phyloP scores from a whole-genome alignment of 1,140 invertebrate species.

The Papilio polyxenes region DNA sequence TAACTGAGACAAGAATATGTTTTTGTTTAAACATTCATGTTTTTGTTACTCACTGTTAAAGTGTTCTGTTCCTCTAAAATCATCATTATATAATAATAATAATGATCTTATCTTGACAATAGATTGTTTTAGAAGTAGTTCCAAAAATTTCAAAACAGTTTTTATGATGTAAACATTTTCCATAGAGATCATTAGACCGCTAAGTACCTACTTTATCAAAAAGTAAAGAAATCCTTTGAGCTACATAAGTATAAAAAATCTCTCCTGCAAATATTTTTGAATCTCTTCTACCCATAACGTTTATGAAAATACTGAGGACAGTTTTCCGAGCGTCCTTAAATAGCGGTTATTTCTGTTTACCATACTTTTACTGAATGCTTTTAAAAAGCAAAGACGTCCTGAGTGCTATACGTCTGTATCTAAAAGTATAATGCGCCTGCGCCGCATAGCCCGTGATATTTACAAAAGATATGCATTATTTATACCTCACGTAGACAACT shows the following conservation, averaged over 20 bases:
- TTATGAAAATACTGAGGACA: not conserved
- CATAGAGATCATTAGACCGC: no score
- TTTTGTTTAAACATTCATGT: no score
- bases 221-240: not conserved
- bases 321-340: constrained; percentile 3
- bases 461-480: constrained; percentile 80
- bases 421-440: constrained; percentile 77
- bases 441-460: constrained; percentile 71
- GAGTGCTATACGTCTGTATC: constrained; percentile 61
- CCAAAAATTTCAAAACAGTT: no score
- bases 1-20: no score
- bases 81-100: no score
- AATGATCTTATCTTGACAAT: no score
- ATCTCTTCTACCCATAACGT: not conserved
- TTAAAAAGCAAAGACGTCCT: constrained; percentile 31
- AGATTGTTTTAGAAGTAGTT: no score
- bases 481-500: constrained; percentile 74
- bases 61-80: no score
- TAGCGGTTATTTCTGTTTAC: constrained; percentile 30
- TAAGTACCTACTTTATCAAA: not conserved
- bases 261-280: no score
- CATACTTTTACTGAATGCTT: constrained; percentile 23
- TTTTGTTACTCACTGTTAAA: no score
- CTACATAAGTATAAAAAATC: not conserved
- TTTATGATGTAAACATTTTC: no score